phyloP scores from a whole-genome alignment of 2,888 invertebrate species.

The Lysandra bellargus region DNA sequence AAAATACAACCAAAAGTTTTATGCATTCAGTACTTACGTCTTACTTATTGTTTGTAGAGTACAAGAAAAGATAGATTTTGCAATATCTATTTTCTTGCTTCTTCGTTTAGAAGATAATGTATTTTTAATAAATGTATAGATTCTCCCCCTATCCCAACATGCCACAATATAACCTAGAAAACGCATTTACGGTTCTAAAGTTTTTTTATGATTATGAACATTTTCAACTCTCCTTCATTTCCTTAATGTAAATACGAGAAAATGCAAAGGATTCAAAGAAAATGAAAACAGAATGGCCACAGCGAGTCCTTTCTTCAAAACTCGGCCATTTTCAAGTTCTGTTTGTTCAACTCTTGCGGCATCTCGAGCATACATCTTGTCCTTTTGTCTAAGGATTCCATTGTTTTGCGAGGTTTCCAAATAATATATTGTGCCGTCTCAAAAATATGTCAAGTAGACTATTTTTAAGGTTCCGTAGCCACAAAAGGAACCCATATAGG shows the following conservation, averaged over 20 bases:
- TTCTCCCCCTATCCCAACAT: neutral
- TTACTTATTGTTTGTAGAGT: too few species aligned
- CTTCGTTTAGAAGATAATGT: too few species aligned
- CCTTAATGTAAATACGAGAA: neutral
- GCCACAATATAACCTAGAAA: too few species aligned
- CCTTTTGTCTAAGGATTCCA: slow-evolving; percentile 41
- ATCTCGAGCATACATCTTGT: slow-evolving; percentile 42
- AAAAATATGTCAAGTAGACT: slow-evolving; percentile 2
- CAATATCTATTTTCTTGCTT: too few species aligned
- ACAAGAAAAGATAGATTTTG: too few species aligned
- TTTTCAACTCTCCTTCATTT: neutral
- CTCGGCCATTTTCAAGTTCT: slow-evolving; percentile 18
- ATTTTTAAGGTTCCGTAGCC: too few species aligned
- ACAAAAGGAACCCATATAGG: too few species aligned
- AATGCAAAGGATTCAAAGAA: neutral
- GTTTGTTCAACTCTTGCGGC: slow-evolving; percentile 40
- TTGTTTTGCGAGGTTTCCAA: slow-evolving; percentile 37
- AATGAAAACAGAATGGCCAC: neutral
- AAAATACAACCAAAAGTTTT: neutral
- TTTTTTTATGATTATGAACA: neutral
- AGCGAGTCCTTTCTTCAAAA: neutral
- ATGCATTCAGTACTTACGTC: too few species aligned
- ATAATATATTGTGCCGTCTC: slow-evolving; percentile 34
- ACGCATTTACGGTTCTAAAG: too few species aligned
- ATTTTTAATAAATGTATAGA: neutral